Conservation (phyloP, 2,797 vertebrate species). For the Poeciliopsis infans region DNA sequence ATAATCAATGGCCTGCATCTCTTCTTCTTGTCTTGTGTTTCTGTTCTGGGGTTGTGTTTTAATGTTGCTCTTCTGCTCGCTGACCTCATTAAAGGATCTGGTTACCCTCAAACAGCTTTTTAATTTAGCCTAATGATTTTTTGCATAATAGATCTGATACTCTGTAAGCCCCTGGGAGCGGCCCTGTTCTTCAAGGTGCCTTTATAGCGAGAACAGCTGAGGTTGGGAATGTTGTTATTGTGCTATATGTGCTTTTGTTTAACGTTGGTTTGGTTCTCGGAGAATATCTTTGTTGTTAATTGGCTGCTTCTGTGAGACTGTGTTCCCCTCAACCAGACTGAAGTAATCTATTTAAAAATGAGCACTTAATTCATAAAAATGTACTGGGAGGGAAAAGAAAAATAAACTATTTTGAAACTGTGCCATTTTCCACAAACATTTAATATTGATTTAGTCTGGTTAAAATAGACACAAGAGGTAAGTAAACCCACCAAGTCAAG, state of each 20-base stretch:
- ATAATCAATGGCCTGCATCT: slow-evolving; percentile 83
- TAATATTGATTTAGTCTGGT: not conserved
- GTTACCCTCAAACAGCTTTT: slow-evolving; percentile 89
- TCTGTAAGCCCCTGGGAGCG: slow-evolving; percentile 78
- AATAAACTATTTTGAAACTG: not conserved
- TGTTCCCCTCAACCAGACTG: slow-evolving; percentile 12
- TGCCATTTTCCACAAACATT: not conserved
- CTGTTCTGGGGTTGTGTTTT: slow-evolving; percentile 84
- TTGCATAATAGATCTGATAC: slow-evolving; percentile 86
- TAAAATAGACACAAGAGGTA: not conserved
- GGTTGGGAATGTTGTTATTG: slow-evolving; percentile 63
- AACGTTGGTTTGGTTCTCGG: slow-evolving; percentile 38
- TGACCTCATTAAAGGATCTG: slow-evolving; percentile 87
- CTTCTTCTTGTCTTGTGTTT: slow-evolving; percentile 78
- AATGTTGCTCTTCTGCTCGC: slow-evolving; percentile 80
- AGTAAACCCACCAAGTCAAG: not conserved
- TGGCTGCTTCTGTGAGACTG: slow-evolving; percentile 13
- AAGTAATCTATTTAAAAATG: not conserved
- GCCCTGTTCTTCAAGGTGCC: slow-evolving; percentile 84
- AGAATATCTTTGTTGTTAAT: slow-evolving; percentile 39
- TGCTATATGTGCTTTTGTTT: slow-evolving; percentile 63
- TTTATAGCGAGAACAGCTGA: slow-evolving; percentile 78
- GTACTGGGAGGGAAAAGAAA: not conserved
- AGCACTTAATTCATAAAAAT: not conserved
- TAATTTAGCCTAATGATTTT: slow-evolving; percentile 90